phyloP scores from a whole-genome alignment of 2,113 vertebrate genomes.

The Trachemys scripta region DNA sequence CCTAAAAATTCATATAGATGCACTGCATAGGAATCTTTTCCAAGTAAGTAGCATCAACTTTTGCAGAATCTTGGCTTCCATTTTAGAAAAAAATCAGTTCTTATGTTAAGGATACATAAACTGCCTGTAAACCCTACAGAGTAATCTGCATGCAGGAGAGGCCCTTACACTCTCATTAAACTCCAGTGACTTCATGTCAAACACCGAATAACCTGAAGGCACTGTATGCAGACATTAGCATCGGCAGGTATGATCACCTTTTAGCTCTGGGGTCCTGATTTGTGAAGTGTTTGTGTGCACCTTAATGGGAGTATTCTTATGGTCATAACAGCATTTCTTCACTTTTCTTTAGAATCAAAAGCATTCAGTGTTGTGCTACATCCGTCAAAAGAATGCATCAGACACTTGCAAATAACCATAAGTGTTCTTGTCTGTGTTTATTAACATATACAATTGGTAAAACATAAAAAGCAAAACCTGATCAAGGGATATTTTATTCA shows the following conservation, averaged over 20 bases:
- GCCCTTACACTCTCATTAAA: neutral
- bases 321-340: neutral
- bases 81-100: neutral
- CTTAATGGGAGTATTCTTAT: accelerated
- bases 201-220: neutral
- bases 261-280: accelerated
- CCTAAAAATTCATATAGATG: neutral
- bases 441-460: neutral
- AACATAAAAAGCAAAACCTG: neutral
- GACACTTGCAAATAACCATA: neutral
- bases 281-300: accelerated
- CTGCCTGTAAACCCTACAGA: neutral
- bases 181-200: accelerated
- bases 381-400: neutral
- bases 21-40: slow-evolving; percentile 50
- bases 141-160: neutral
- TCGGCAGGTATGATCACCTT: accelerated
- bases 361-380: accelerated
- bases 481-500: neutral
- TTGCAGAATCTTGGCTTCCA: neutral
- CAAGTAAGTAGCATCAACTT: slow-evolving; percentile 22
- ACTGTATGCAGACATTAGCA: accelerated
- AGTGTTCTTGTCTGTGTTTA: neutral
- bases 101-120: neutral
- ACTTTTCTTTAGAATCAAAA: neutral